A percentile compares a stretch with the other conserved stretches of the same genome.
phyloP scores from a whole-genome alignment of 1,140 invertebrate species.

The Anoplophora glabripennis region DNA sequence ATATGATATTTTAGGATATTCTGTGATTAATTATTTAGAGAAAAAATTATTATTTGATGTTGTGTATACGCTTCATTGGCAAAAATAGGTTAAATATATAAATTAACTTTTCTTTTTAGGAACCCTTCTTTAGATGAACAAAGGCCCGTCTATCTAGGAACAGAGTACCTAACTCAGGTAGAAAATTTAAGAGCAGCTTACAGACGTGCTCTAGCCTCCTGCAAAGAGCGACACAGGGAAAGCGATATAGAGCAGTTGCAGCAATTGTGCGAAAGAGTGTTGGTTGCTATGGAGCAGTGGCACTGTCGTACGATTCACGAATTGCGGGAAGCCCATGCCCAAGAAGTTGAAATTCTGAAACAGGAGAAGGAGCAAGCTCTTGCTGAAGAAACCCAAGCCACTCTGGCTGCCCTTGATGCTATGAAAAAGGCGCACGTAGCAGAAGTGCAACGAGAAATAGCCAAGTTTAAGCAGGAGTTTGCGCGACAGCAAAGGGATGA shows the following conservation, averaged over 20 bases:
- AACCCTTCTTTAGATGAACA: slow-evolving; percentile 34
- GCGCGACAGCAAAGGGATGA: slow-evolving; percentile 70
- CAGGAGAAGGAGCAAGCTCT: slow-evolving; percentile 83
- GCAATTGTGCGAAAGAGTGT: slow-evolving; percentile 80
- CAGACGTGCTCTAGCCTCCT: slow-evolving; percentile 61
- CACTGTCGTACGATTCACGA: slow-evolving; percentile 81
- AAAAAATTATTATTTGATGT: too few relatives aligned
- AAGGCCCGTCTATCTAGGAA: slow-evolving; percentile 55
- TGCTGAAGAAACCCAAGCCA: slow-evolving; percentile 84
- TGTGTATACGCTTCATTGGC: too few relatives aligned
- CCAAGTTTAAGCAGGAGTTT: slow-evolving; percentile 84
- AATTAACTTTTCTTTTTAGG: slow-evolving; percentile 25
- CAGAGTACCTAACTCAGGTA: slow-evolving; percentile 74
- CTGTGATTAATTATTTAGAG: too few relatives aligned
- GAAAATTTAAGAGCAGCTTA: slow-evolving; percentile 71
- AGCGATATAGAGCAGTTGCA: slow-evolving; percentile 82
- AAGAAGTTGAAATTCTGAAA: slow-evolving; percentile 68
- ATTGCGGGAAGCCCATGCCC: slow-evolving; percentile 78
- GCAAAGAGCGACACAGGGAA: slow-evolving; percentile 75
- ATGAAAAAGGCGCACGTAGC: slow-evolving; percentile 91
- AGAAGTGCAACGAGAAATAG: slow-evolving; percentile 83
- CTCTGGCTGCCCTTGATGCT: slow-evolving; percentile 79
- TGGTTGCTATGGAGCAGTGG: slow-evolving; percentile 83
- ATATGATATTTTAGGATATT: too few relatives aligned
- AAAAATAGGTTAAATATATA: too few relatives aligned